Conservation (phyloP, 2,888 invertebrate species). For the Philhelius pedissequus region DNA sequence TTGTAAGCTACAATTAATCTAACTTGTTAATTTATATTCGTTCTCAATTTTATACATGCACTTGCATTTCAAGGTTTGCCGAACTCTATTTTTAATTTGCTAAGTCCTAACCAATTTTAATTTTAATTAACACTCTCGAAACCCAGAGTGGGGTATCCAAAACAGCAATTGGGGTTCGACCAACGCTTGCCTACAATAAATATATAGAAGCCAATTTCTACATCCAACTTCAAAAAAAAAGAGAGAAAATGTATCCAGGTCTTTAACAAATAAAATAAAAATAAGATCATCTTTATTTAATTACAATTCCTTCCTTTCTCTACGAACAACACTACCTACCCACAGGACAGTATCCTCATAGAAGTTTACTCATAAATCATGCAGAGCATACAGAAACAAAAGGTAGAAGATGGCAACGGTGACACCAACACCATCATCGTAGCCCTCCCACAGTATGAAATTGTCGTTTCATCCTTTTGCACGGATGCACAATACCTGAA, state of each 20-base stretch:
- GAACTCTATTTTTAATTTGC: background rate
- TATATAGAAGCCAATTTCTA: conserved; percentile 2
- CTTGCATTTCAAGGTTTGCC: background rate
- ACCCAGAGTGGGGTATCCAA: background rate
- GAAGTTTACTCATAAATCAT: conserved; percentile 47
- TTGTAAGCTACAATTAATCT: background rate
- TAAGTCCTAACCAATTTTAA: background rate
- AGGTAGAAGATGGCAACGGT: background rate
- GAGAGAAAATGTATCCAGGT: background rate
- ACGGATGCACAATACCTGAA: conserved; percentile 55
- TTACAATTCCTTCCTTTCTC: conserved; percentile 10
- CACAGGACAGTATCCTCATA: background rate
- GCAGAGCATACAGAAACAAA: background rate
- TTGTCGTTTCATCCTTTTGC: conserved; percentile 34
- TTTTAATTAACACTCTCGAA: conserved; percentile 6
- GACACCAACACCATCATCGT: background rate
- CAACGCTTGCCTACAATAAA: background rate
- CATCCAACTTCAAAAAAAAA: background rate
- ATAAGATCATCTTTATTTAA: conserved; percentile 38
- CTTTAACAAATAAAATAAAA: background rate
- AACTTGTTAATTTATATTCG: background rate
- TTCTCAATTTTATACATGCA: background rate
- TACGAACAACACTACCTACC: background rate
- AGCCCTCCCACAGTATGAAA: conserved; percentile 1
- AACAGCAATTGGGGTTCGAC: conserved; percentile 2